phyloP scores from a whole-genome alignment of 2,113 vertebrate genomes.

The Eulemur rufifrons region DNA sequence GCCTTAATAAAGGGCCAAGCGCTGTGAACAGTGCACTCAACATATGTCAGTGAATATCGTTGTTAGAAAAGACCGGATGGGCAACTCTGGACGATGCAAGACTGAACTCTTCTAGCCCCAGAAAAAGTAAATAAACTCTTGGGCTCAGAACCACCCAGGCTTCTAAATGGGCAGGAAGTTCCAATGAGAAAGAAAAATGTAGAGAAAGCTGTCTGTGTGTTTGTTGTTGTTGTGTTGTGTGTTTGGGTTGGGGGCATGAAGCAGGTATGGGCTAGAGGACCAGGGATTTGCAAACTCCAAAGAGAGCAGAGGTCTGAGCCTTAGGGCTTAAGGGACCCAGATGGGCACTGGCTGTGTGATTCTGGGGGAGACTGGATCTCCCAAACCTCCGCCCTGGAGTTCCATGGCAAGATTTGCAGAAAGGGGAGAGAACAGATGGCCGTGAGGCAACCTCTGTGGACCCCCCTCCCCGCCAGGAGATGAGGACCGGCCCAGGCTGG shows the following conservation, averaged over 20 bases:
- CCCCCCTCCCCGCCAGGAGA: fast-evolving
- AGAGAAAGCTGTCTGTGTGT: neutral
- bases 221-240: neutral
- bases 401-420: neutral
- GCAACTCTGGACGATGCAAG: neutral
- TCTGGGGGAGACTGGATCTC: neutral
- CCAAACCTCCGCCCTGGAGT: neutral
- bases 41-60: neutral
- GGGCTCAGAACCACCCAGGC: neutral
- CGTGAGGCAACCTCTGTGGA: neutral
- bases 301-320: neutral
- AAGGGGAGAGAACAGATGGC: neutral
- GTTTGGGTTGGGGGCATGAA: neutral
- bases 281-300: neutral
- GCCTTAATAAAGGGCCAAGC: neutral
- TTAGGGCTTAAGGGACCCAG: neutral
- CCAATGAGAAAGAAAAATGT: neutral
- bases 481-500: no score
- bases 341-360: neutral
- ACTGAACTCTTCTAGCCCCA: neutral
- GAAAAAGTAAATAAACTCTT: neutral
- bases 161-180: neutral
- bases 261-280: neutral
- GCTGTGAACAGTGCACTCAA: fast-evolving
- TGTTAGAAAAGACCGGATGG: neutral